Percentiles rank a stretch among this genome's conserved stretches.
Conservation (phyloP, 2,113 vertebrate genomes). For the Spea multiplicata region DNA sequence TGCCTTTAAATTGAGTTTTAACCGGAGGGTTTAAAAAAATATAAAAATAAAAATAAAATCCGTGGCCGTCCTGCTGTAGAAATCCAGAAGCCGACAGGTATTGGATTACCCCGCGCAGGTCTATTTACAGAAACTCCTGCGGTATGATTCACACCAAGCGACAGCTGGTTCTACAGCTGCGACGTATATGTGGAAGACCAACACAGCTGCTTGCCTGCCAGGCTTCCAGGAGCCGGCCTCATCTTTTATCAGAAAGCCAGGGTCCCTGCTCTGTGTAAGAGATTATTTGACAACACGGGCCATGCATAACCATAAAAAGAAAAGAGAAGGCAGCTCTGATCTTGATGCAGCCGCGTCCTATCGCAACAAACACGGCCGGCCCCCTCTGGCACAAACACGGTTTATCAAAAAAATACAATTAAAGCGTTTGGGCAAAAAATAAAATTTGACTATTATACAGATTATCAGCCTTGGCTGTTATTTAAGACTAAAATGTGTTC, state of each 20-base stretch:
- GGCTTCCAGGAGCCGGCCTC: constrained; percentile 76
- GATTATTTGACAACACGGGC: constrained; percentile 48
- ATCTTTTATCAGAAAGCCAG: constrained; percentile 72
- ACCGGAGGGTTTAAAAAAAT: constrained; percentile 35
- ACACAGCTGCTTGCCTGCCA: constrained; percentile 87
- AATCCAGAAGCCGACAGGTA: constrained; percentile 79
- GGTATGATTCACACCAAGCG: constrained; percentile 81
- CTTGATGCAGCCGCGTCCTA: too few species aligned
- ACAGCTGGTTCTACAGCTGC: constrained; percentile 96
- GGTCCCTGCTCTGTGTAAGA: constrained; percentile 29
- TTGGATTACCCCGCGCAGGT: constrained; percentile 83
- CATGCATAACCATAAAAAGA: neutral
- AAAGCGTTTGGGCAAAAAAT: too few species aligned
- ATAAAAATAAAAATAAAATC: too few species aligned
- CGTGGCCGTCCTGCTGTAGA: constrained; percentile 59
- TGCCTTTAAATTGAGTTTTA: constrained; percentile 21
- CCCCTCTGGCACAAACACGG: too few species aligned
- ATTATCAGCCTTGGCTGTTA: too few species aligned
- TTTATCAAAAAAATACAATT: too few species aligned
- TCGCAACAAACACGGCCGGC: too few species aligned
- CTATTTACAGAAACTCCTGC: constrained; percentile 88
- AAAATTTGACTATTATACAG: too few species aligned
- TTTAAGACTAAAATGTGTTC: too few species aligned
- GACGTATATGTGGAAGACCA: constrained; percentile 76
- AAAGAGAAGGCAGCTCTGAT: neutral